Evolutionary conservation across 1,140 invertebrate species (phyloP), one percentile per base, ranked within the genome.

Genomic region (Platyscapa corneri): DNA sequence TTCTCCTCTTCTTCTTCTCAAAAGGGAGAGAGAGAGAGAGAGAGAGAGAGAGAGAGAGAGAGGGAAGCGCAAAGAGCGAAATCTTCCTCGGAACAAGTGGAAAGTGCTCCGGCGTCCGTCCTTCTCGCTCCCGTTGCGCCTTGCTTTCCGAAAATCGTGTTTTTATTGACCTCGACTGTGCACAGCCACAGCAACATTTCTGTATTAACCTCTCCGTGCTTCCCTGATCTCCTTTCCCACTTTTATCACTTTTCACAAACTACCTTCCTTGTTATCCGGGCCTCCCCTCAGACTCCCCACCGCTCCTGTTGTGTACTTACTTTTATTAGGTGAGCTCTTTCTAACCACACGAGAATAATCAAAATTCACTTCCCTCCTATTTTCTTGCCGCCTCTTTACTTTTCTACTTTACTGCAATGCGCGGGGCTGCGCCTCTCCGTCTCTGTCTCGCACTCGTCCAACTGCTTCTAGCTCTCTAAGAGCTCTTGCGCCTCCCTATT

Each of bases 241-340:
- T 86, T 86, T 86, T 86, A 86, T 86, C 81, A 88, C 87, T 87
- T 82, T 78, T 82, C 82, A n/a, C n/a, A 80, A 82, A 83, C 85
- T 88, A 70, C 53, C 78, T 60, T 42, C 20, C 18, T 34, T n/a
- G 27, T 49, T 23, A 74, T 76, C 80, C n/a, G n/a, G n/a, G n/a
- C n/a, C n/a, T n/a, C n/a, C n/a, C n/a, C n/a, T n/a, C n/a, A n/a
- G n/a, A n/a, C n/a, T n/a, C n/a, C n/a, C n/a, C n/a, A n/a, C n/a
- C n/a, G n/a, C 67, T 34, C 34, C n/a, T 23, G 39, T 64, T 64
- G 10, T 86, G n/a, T 72, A 77, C 8, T 78, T 67, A 82, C 70
- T 85, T 85, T 85, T 85, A 85, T 74, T 82, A 83, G 53, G 76
- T 81, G 85, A 70, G 76, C 39, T 49, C 84, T 85, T 88, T 89